A percentile compares a stretch with the other conserved stretches of the same genome.
phyloP scores from a whole-genome alignment of 2,113 vertebrate genomes.

The Gambusia affinis region DNA sequence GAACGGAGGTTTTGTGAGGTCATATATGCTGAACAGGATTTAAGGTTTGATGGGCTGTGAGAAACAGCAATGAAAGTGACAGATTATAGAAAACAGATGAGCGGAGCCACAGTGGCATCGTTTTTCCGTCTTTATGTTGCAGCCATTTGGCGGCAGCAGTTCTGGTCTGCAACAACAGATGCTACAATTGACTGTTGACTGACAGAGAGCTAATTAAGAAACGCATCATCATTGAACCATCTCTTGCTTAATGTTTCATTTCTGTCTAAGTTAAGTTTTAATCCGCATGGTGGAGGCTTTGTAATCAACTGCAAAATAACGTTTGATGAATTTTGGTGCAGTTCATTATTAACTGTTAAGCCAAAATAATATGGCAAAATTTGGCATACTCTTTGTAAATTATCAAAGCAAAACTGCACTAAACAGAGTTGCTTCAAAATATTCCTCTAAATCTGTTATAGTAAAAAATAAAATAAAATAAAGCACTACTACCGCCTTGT shows the following conservation, averaged over 20 bases:
- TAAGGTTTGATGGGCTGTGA: conserved; percentile 14
- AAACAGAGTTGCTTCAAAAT: background rate
- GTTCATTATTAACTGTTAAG: background rate
- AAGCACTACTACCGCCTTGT: background rate
- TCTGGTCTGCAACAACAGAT: background rate
- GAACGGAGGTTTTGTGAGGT: background rate
- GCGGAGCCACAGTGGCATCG: background rate
- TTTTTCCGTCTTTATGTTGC: background rate
- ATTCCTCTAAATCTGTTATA: background rate
- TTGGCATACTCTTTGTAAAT: background rate
- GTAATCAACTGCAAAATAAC: background rate
- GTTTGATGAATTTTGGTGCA: background rate
- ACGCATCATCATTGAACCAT: background rate
- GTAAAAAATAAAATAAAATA: background rate
- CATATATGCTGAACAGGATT: conserved; percentile 5
- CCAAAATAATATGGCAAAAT: background rate
- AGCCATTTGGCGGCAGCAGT: background rate
- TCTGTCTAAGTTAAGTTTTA: background rate
- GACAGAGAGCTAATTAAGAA: background rate
- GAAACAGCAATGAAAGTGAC: background rate
- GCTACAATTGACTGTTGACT: background rate
- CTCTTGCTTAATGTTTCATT: background rate
- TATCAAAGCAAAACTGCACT: background rate
- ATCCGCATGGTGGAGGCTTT: background rate
- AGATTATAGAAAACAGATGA: background rate